Evolutionary conservation across 2,113 vertebrate genomes (phyloP).

Genomic region (Heterochromis multidens): DNA sequence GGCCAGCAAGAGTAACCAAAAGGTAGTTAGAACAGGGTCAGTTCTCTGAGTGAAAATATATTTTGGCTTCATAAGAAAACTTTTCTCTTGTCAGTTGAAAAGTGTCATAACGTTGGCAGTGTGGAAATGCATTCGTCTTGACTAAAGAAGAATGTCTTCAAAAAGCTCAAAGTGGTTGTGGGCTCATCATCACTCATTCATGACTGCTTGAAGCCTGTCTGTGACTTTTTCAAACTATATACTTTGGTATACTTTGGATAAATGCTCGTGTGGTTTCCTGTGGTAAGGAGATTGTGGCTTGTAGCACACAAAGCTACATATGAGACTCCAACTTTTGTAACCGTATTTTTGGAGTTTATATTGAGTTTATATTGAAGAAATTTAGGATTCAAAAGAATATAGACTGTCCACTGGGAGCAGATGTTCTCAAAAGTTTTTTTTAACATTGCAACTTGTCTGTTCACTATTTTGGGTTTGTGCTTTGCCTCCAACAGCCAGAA

Average conservation of each 20-base stretch:
- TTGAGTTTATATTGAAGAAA: not conserved
- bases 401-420: not conserved
- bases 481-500: not conserved
- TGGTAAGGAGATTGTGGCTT: not conserved
- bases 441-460: not conserved
- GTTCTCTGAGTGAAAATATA: not conserved
- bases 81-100: not conserved
- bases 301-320: not conserved
- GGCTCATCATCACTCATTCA: slow-evolving; percentile 17
- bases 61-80: not conserved
- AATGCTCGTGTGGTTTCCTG: not conserved
- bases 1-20: not conserved
- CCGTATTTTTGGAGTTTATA: not conserved
- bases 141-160: not conserved
- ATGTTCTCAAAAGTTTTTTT: not conserved
- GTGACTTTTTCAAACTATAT: not conserved
- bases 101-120: not conserved
- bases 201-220: not conserved
- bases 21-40: not conserved
- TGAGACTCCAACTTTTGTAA: not conserved
- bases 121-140: not conserved
- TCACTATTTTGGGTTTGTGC: not conserved
- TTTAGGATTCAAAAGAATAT: not conserved
- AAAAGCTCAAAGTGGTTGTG: not conserved
- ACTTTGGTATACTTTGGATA: not conserved